Evolutionary conservation across 2,113 vertebrate genomes (phyloP), one percentile per base, ranked within the genome.

Genomic region (Anarhynchus alexandrinus): DNA sequence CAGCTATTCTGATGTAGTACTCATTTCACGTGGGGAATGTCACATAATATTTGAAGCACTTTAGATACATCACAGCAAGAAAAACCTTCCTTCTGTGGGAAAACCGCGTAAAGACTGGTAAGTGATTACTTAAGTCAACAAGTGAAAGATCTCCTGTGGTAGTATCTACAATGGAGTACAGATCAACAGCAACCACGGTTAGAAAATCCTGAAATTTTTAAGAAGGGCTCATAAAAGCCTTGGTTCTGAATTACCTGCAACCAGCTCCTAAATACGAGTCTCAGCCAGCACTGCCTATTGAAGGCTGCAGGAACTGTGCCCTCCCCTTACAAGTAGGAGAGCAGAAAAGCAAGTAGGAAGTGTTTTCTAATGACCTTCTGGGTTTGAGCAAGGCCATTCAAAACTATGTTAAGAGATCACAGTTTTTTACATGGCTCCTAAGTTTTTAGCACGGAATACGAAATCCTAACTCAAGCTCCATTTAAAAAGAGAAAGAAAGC

Each of bases 1-100:
- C 43, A 51, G 43, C 58, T 54, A 17, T 19, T 64, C 29, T 82
- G 65, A 79, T 19, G 18, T 40, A 36, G 27, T 15, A 38, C 29
- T 45, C 23, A 22, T 40, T 67, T 58, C 52, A 59, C 2, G 1
- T 10, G 18, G 23, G 34, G 26, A 64, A 20, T 0, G 0, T n/a
- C 29, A n/a, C 1, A 0, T 21, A 38, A 30, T 29, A 49, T 47
- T 76, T 67, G 36, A 88, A 84, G 36, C 21, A 49, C 29, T 70
- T 84, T 5, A 12, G 26, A 51, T 54, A 72, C 66, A 52, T 30
- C 23, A 26, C 38, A 71, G 54, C 5, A 74, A 64, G 13, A 15
- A 87, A 57, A 86, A 65, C 23, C 19, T 82, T 22, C 18, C 42
- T 74, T 87, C 47, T 51, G 17, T 40, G 22, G 3, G 23, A 43